Evolutionary conservation across 2,113 vertebrate species (phyloP).

Genomic region (Murina feae): DNA sequence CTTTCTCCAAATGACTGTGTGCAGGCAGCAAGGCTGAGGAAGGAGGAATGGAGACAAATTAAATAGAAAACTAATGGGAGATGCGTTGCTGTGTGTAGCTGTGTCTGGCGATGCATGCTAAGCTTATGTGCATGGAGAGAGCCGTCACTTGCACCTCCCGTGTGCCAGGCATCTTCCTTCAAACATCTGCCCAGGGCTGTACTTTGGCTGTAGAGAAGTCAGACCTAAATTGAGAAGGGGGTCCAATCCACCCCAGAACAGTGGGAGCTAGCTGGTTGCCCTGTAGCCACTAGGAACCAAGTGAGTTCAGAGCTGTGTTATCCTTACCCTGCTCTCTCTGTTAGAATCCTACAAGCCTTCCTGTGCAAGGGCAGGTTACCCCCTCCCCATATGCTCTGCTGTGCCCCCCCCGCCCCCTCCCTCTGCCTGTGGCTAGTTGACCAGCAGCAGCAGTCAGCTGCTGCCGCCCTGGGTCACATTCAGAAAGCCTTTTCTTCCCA

Average conservation of each 20-base stretch:
- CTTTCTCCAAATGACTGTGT: not conserved
- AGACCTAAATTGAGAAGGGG: too few relatives aligned
- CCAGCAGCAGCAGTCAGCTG: not conserved
- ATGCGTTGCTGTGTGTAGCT: not conserved
- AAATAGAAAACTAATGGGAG: not conserved
- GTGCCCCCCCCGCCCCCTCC: not conserved
- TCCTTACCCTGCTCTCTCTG: not conserved
- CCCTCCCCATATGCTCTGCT: not conserved
- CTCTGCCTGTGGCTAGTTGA: not conserved
- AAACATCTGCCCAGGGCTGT: not conserved
- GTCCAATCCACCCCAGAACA: not conserved
- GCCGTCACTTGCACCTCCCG: not conserved
- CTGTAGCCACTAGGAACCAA: not conserved
- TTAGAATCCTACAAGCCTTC: not conserved
- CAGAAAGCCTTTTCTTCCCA: not conserved
- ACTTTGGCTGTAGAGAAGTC: not conserved
- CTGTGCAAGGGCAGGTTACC: not conserved
- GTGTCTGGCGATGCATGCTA: accelerated
- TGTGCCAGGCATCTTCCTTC: not conserved
- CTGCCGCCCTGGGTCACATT: not conserved
- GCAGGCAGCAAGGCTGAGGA: not conserved
- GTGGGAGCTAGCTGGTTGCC: not conserved
- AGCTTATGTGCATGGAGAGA: not conserved
- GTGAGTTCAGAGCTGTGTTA: not conserved
- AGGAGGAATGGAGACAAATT: not conserved